Conservation (phyloP, 2,113 vertebrate genomes). For the Sarotherodon lohbergeri region DNA sequence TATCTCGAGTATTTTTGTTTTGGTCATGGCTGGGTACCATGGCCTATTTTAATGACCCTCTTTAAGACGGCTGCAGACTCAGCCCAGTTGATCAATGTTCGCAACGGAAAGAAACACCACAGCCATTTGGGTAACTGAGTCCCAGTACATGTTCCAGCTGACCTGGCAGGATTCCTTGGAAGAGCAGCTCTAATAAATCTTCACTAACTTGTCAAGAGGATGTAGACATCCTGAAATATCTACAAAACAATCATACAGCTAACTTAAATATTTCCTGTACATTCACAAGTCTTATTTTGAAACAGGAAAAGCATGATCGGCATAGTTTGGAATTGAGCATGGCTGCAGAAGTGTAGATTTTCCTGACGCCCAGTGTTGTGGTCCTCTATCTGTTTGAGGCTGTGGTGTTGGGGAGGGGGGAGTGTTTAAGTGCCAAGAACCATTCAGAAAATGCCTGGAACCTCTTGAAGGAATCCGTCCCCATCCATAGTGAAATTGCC, state of each 20-base stretch:
- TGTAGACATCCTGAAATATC: not conserved
- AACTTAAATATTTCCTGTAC: not conserved
- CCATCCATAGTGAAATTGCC: slow-evolving; percentile 38
- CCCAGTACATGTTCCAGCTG: slow-evolving; percentile 37
- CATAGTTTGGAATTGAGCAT: not conserved
- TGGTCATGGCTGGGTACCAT: not conserved
- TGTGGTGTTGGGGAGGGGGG: not conserved
- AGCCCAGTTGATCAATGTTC: slow-evolving; percentile 29
- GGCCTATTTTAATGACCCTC: slow-evolving; percentile 28
- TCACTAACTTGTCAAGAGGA: slow-evolving; percentile 6
- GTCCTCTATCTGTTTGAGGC: not conserved
- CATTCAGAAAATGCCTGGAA: slow-evolving; percentile 56
- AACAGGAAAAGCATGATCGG: not conserved
- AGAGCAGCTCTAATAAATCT: slow-evolving; percentile 21
- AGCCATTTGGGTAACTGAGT: slow-evolving; percentile 43
- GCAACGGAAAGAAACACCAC: slow-evolving; percentile 43
- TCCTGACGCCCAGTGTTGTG: not conserved
- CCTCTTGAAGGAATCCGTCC: slow-evolving; percentile 37
- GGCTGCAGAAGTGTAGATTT: not conserved
- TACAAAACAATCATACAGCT: not conserved
- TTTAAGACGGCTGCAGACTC: slow-evolving; percentile 18
- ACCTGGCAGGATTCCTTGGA: slow-evolving; percentile 32
- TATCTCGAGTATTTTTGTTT: not conserved
- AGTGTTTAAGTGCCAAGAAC: not conserved
- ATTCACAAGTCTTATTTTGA: not conserved